A percentile compares a stretch with the other conserved stretches of the same genome.
These are phyloP conservation scores for Rattus rattus DNA, from an alignment of 2,113 vertebrate genomes.

Conservation along the genomic window DNA sequence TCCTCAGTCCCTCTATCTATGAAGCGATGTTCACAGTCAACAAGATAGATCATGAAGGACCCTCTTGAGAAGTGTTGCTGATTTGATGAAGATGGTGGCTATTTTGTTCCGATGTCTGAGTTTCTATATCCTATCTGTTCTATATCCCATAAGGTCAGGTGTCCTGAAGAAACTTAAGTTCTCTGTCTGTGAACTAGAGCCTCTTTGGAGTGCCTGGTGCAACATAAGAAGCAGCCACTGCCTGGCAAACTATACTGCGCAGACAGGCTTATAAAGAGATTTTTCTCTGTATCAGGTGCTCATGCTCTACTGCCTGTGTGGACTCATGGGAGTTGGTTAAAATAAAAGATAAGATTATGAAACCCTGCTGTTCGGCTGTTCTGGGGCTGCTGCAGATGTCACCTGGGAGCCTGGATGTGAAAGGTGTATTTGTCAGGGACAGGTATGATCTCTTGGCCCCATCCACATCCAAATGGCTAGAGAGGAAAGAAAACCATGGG, in stretches of 20 bases:
- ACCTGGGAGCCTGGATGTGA: not conserved
- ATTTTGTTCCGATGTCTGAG: not conserved
- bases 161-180: not conserved
- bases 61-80: not conserved
- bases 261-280: not conserved
- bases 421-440: not conserved
- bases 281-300: not conserved
- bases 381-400: not conserved
- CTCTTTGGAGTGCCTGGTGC: not conserved
- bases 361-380: not conserved
- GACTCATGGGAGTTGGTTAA: not conserved
- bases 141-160: too few relatives aligned
- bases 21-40: not conserved
- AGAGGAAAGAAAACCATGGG: not conserved
- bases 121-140: not conserved
- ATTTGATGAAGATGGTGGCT: not conserved
- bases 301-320: not conserved
- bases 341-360: not conserved
- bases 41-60: not conserved
- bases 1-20: not conserved
- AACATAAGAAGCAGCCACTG: not conserved
- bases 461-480: not conserved
- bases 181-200: not conserved
- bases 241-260: not conserved
- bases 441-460: not conserved